Evolutionary conservation across 2,888 invertebrate species (phyloP), one percentile per base, ranked within the genome.

Genomic region (Watsonalla binaria): DNA sequence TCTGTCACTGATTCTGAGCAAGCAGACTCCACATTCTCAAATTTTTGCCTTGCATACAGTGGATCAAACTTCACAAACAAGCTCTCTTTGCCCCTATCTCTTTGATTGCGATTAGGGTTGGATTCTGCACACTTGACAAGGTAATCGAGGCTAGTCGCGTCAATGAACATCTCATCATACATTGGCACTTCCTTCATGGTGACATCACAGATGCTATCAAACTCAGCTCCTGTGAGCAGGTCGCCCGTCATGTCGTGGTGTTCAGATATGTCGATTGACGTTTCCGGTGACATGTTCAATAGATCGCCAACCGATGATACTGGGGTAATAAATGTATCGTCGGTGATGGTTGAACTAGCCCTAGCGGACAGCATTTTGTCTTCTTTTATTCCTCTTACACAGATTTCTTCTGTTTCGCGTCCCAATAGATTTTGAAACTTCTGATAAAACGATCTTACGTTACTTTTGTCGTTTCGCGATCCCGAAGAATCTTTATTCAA

Each of bases 11-110:
- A 75, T 45, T 77, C 79, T 49, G 74, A 68, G 46, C 71, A 66
- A 13, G 64, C 53, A 51, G 71, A 66, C 53, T 61, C 68, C 5
- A 68, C 57, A 51, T 68, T 68, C 48, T 74, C 72, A 34, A 70
- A 60, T 54, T 74, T 77, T 48, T 77, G 73, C 47, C 72, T 72
- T 7, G 89, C 80, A 69, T 88, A 89, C 34, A 93, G 67, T 4
- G 93, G 93, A 71, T 93, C 93, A 66, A 93, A 93, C 64, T 92
- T 94, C 8, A 94, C 92, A 80, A 93, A 94, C 49, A 95, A 84
- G 53, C 94, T 94, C 72, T 94, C 93, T 56, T 93, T 92, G 57
- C 86, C 77, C 55, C 84, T 76, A 66, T 89, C 89, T 56, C 86
- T 71, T 39, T 73, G 65, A 51, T 67, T 84, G 42, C 76, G 73